Percentiles rank a stretch among this genome's conserved stretches.
Evolutionary conservation across 2,888 invertebrate species (phyloP).

Genomic region (Elegia similella): DNA sequence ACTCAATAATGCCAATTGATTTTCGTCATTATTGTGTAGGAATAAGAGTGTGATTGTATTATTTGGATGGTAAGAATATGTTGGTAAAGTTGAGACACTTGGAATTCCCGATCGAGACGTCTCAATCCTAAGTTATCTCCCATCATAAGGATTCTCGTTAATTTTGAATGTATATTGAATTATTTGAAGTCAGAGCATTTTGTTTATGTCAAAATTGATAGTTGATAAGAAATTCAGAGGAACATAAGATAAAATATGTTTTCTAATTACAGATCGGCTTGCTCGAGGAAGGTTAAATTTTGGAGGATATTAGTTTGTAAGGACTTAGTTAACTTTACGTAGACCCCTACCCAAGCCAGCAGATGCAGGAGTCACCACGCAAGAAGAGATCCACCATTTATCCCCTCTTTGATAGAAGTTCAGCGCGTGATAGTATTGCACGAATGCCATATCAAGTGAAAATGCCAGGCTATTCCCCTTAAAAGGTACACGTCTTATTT

Average conservation of each 20-base stretch:
- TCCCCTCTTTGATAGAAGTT: slow-evolving; percentile 51
- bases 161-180: slow-evolving; percentile 26
- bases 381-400: slow-evolving; percentile 65
- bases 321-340: too few relatives aligned
- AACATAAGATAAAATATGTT: not conserved
- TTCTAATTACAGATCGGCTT: not conserved
- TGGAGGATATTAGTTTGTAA: too few relatives aligned
- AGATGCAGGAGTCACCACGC: slow-evolving; percentile 70
- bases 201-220: slow-evolving; percentile 5
- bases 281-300: too few relatives aligned
- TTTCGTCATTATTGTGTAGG: not conserved
- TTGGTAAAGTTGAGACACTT: slow-evolving; percentile 9
- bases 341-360: slow-evolving; percentile 72
- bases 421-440: slow-evolving; percentile 39
- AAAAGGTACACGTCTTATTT: slow-evolving; percentile 73
- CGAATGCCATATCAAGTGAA: slow-evolving; percentile 53
- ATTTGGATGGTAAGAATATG: not conserved
- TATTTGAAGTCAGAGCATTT: not conserved
- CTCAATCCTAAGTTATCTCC: slow-evolving; percentile 70
- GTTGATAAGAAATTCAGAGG: not conserved
- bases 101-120: slow-evolving; percentile 37
- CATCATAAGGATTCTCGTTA: slow-evolving; percentile 44
- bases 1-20: not conserved
- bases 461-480: slow-evolving; percentile 60
- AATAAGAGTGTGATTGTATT: not conserved